A percentile compares a stretch with the other conserved stretches of the same genome.
Conservation (phyloP, 2,888 invertebrate species). For the Lithophane ornitopus region DNA sequence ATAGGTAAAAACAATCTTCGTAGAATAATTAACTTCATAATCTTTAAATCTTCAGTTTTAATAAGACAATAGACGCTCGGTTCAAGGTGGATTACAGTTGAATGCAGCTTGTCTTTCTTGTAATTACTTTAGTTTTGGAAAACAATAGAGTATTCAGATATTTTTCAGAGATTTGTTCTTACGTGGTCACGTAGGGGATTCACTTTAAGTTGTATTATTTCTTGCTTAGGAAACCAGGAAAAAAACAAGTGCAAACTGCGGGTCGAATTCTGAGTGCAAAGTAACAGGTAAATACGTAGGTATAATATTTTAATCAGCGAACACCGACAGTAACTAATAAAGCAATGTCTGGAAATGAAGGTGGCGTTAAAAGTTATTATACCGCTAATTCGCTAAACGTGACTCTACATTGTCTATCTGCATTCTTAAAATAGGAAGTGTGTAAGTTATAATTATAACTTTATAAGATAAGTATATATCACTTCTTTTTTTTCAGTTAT, state of each 20-base stretch:
- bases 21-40: constrained; percentile 10
- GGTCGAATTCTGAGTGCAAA: not conserved
- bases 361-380: constrained; percentile 5
- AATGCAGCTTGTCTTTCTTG: constrained; percentile 2
- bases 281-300: not conserved
- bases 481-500: no score
- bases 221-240: not conserved
- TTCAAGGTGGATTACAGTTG: constrained; percentile 30
- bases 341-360: constrained; percentile 3
- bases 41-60: constrained; percentile 20
- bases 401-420: not conserved
- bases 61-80: constrained; percentile 22
- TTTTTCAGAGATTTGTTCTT: not conserved
- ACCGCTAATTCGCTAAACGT: constrained; percentile 18
- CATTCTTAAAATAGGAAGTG: not conserved
- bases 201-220: not conserved
- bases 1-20: not conserved
- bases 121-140: not conserved
- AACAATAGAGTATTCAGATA: not conserved
- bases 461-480: no score
- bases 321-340: constrained; percentile 20
- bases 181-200: not conserved
- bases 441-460: not conserved
- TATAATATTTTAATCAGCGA: not conserved
- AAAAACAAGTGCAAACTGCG: constrained; percentile 8